Conservation (phyloP, 92 coral and sea anemone genomes). For the Hydrozoanthus gracilis region DNA sequence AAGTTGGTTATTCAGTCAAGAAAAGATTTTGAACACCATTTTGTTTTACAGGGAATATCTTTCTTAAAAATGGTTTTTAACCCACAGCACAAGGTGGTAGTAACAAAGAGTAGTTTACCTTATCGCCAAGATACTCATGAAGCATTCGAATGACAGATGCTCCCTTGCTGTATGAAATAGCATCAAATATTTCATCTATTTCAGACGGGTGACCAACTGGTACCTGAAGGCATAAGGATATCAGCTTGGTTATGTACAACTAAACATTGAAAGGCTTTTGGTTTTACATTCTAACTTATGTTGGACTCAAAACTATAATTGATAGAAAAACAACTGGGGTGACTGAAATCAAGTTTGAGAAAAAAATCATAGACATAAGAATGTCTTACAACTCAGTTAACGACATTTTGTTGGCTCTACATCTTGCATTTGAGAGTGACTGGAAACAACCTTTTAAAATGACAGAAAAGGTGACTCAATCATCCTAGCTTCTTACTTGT, state of each 20-base stretch:
- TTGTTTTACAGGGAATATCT: no score
- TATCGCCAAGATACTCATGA: conserved; percentile 92
- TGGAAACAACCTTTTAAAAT: no score
- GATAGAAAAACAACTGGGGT: no score
- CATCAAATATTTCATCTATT: conserved; percentile 96
- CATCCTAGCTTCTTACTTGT: no score
- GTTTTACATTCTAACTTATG: background rate
- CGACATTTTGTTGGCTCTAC: no score
- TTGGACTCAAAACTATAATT: background rate
- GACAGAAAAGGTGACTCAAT: no score
- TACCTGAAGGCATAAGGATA: conserved; percentile 59
- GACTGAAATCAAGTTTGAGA: no score
- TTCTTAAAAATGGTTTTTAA: background rate
- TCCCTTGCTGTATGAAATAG: conserved; percentile 98
- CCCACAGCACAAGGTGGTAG: background rate
- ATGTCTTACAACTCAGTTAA: no score
- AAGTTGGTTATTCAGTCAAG: no score
- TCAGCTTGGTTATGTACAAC: background rate
- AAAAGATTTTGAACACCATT: no score
- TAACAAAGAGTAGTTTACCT: conserved; percentile 55
- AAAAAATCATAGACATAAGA: no score
- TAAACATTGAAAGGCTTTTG: background rate
- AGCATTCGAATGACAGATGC: conserved; percentile 97
- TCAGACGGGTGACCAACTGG: conserved; percentile 96
- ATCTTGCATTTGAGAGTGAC: no score